Evolutionary conservation across 2,797 vertebrate species (phyloP).

Genomic region (Atherinosoma microstoma): DNA sequence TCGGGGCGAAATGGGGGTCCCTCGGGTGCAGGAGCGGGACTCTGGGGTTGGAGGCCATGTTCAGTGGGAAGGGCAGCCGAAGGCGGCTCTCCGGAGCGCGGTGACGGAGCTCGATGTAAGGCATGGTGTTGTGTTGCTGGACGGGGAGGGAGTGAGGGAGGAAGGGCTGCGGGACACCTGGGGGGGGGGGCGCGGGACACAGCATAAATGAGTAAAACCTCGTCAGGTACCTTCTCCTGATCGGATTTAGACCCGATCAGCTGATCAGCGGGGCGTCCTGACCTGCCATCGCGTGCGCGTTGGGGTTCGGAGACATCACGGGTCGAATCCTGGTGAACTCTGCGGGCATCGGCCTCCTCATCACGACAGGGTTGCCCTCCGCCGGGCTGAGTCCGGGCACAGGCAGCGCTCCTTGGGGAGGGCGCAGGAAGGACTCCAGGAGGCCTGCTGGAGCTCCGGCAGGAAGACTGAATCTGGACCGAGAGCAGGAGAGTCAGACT

Average conservation of each 20-base stretch:
- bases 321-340: conserved; percentile 82
- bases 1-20: conserved; percentile 8
- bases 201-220: not conserved
- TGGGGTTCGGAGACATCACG: conserved; percentile 42
- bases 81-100: conserved; percentile 88
- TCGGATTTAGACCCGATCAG: not conserved
- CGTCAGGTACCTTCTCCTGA: not conserved
- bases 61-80: conserved; percentile 80
- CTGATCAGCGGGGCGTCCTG: not conserved
- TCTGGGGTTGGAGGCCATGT: conserved; percentile 59
- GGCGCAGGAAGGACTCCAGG: conserved; percentile 87
- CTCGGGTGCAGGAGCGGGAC: conserved; percentile 11
- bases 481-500: not conserved
- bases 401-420: conserved; percentile 79
- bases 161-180: conserved; percentile 86
- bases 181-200: not conserved
- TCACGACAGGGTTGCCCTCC: conserved; percentile 82
- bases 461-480: conserved; percentile 85
- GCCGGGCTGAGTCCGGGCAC: conserved; percentile 67
- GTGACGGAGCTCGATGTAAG: conserved; percentile 94
- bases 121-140: conserved; percentile 93
- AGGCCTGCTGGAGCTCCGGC: conserved; percentile 77
- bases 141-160: conserved; percentile 85
- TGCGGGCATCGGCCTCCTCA: conserved; percentile 85
- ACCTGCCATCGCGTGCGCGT: conserved; percentile 64